Conservation (phyloP, 2,113 vertebrate genomes). For the Indicator maculatus region DNA sequence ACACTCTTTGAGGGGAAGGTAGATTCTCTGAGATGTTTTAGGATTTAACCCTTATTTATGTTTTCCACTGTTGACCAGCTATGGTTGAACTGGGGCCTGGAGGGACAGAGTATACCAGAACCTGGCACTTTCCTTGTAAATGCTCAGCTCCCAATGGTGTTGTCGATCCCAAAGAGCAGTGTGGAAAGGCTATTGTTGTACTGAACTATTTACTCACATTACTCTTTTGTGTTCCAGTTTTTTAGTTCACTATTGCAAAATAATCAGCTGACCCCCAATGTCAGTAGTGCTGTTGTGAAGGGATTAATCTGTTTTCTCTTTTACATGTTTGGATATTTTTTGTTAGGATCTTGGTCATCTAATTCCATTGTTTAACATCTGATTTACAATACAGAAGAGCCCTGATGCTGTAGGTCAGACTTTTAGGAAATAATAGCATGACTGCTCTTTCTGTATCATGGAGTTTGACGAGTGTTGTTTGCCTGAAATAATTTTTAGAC, state of each 20-base stretch:
- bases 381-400: background rate
- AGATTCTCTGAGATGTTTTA: background rate
- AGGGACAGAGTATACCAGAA: constrained; percentile 77
- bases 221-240: constrained; percentile 55
- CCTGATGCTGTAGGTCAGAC: background rate
- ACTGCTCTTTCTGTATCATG: background rate
- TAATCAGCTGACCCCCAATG: constrained; percentile 55
- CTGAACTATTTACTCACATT: constrained; percentile 60
- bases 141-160: background rate
- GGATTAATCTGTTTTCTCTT: constrained; percentile 67
- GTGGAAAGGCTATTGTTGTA: constrained; percentile 62
- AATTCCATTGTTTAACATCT: constrained; percentile 34
- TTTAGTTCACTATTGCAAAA: constrained; percentile 52
- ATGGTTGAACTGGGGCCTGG: background rate
- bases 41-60: background rate
- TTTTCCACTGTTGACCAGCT: background rate
- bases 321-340: constrained; percentile 36
- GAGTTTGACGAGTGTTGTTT: background rate
- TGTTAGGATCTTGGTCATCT: constrained; percentile 46
- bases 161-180: constrained; percentile 20
- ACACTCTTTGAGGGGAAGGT: background rate
- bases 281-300: constrained; percentile 51
- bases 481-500: background rate
- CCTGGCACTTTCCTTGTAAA: constrained; percentile 60
- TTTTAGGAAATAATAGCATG: background rate